A percentile compares a stretch with the other conserved stretches of the same genome.
These are phyloP conservation scores for Gymnorhina tibicen DNA, from an alignment of 2,113 vertebrate genomes.

Conservation along the genomic window DNA sequence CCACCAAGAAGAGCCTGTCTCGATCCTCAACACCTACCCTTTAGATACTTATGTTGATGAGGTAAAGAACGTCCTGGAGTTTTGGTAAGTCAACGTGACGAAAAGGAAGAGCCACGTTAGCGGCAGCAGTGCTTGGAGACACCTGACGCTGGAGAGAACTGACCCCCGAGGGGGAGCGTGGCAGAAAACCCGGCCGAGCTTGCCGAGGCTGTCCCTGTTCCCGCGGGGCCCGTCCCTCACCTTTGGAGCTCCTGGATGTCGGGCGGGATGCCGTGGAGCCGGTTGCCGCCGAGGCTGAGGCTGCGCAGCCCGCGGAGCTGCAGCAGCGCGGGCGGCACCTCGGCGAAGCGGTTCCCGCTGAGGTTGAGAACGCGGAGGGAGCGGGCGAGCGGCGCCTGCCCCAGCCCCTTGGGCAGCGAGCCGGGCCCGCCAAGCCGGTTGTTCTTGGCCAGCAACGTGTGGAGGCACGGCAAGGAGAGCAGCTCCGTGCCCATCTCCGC, in stretches of 20 bases:
- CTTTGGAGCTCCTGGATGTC: constrained; percentile 89
- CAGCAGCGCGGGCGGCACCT: constrained; percentile 82
- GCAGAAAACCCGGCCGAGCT: neutral
- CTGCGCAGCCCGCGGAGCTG: constrained; percentile 84
- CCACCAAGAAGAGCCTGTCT: neutral
- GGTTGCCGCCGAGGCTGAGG: constrained; percentile 94
- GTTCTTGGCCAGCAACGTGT: constrained; percentile 91
- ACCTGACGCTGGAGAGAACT: neutral
- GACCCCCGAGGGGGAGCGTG: neutral
- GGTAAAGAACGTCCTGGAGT: neutral
- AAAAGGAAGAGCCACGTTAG: neutral
- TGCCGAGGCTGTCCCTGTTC: neutral
- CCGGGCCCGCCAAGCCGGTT: constrained; percentile 86
- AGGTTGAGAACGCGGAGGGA: constrained; percentile 91
- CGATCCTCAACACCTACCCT: neutral
- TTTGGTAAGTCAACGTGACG: fast-evolving
- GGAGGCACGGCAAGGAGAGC: constrained; percentile 77
- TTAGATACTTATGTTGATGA: neutral
- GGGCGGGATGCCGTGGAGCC: constrained; percentile 86
- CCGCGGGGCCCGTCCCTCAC: constrained; percentile 59
- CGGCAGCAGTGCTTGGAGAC: neutral
- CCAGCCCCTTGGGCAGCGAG: constrained; percentile 86
- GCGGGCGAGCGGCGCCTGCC: constrained; percentile 73
- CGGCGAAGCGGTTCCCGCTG: constrained; percentile 91
- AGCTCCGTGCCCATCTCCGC: constrained; percentile 81